Evolutionary conservation across 2,797 vertebrate genomes (phyloP), one percentile per base, ranked within the genome.

Genomic region (Triplophysa bombifrons): DNA sequence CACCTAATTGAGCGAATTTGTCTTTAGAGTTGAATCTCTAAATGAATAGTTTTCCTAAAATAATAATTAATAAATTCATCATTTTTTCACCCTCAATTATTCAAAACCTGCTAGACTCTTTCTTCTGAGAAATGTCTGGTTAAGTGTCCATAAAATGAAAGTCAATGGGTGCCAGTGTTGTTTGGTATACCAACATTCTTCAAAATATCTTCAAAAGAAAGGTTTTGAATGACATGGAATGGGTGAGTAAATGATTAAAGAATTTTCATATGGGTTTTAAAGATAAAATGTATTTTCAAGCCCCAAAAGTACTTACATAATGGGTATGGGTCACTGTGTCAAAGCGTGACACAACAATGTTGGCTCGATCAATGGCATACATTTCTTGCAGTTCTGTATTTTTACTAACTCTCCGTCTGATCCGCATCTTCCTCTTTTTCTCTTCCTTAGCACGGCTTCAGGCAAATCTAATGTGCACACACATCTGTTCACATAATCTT

Each of bases 401-500:
- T 60, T 27, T 60, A 27, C 58, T 6, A 7, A 61, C 25, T 12
- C 5, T 60, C 14, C 30, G 27, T 14, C 22, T 60, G 2, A 30
- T 30, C 12, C 27, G 17, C 14, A 30, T 63, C 16, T 34, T 34
- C 8, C 13, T 65, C 13, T 19, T 19, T 17, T 41, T 64, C 14
- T 27, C 1, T 27, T 48, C 16, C 3, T 74, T n/a, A 17, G 13
- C 8, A 7, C 50, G 12, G 20, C 4, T 60, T 60, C 10, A 27
- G 34, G 63, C 63, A 41, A 41, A 65, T 65, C 63, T 41, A 7
- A 30, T 60, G 34, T 25, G 14, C 20, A 60, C 70, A 58, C 70
- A 17, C 38, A 72, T 58, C 53, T 72, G 20, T 60, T 41, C 63
- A 65, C 19, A 58, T 8, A 63, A n/a, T 75, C 30, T 34, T 7